Evolutionary conservation across 2,113 vertebrate species (phyloP).

Genomic region (Eulemur macaco): DNA sequence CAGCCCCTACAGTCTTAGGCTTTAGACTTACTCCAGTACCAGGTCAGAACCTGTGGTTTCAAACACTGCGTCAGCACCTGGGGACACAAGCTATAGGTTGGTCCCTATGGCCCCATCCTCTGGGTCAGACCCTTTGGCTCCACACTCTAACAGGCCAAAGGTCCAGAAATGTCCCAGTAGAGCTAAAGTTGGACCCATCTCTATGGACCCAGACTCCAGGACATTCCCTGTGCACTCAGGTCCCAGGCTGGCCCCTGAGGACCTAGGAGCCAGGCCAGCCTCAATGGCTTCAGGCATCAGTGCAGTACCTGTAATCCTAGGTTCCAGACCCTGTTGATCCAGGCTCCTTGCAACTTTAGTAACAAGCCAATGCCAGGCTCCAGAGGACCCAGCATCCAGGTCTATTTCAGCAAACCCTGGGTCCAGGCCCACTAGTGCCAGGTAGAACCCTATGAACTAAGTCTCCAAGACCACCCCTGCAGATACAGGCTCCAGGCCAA

Average conservation of each 20-base stretch:
- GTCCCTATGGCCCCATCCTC: not conserved
- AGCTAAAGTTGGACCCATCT: no score
- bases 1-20: not conserved
- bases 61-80: not conserved
- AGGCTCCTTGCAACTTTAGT: no score
- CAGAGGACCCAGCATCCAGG: not conserved
- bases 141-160: not conserved
- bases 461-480: no score
- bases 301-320: fast-evolving
- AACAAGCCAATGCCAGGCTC: not conserved
- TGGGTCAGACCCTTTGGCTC: fast-evolving
- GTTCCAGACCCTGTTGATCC: fast-evolving
- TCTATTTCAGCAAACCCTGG: no score
- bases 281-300: no score
- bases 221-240: not conserved
- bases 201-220: no score
- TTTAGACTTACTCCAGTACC: no score
- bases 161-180: not conserved
- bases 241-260: not conserved
- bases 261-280: not conserved
- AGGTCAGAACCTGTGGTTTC: fast-evolving
- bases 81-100: not conserved
- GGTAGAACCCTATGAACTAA: no score
- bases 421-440: no score
- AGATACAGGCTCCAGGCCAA: not conserved